Evolutionary conservation across 2,797 vertebrate species (phyloP).

Genomic region (Pteropus rufus): DNA sequence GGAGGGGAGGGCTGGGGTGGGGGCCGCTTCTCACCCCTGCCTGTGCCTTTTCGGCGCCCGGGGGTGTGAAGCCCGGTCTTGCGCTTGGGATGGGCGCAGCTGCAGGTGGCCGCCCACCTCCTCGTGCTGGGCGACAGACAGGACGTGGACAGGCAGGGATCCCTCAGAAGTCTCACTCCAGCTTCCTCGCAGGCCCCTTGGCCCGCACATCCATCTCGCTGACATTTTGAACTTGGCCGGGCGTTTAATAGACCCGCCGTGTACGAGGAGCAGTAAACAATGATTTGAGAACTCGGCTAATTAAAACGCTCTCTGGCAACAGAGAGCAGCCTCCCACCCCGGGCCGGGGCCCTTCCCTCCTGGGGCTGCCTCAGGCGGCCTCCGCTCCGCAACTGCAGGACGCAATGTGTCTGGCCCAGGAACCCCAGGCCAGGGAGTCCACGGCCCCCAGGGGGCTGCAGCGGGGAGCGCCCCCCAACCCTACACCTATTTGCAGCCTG

Average conservation of each 20-base stretch:
- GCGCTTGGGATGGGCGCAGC: not conserved
- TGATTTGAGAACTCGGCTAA: not conserved
- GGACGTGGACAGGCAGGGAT: not conserved
- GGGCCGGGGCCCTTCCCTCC: not conserved
- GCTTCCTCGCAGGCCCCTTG: not conserved
- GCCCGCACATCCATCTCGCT: not conserved
- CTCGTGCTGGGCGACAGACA: not conserved
- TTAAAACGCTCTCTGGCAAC: not conserved
- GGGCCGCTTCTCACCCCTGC: not conserved
- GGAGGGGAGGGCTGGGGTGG: not conserved
- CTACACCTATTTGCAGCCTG: not conserved
- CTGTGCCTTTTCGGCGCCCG: not conserved
- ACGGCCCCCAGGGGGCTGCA: accelerated
- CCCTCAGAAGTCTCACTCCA: accelerated
- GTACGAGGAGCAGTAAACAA: not conserved
- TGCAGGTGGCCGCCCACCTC: not conserved
- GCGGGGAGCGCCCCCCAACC: accelerated
- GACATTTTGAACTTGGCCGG: not conserved
- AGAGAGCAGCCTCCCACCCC: not conserved
- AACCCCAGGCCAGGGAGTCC: not conserved
- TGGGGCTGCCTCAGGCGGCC: not conserved
- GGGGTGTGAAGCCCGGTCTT: not conserved
- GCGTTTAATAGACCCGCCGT: not conserved
- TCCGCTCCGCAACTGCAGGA: too few relatives aligned
- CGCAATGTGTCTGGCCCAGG: accelerated